Base-by-base conservation (phyloP, 1,140 invertebrate species). In the Ephestia elutella region DNA sequence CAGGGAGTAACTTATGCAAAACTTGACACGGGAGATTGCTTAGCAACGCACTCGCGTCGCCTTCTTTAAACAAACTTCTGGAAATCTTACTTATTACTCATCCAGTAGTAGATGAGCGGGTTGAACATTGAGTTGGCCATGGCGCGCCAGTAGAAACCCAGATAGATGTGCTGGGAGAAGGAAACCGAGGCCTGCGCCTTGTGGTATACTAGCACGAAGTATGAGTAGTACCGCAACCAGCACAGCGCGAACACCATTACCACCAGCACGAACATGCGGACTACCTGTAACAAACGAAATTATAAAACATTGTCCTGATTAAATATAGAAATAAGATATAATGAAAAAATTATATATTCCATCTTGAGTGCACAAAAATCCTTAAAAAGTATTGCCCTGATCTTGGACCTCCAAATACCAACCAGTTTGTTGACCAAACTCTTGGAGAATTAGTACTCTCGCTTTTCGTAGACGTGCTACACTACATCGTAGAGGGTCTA, bases 111-210 rank as follows among this genome's bases (percentile, higher is more conserved):
- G 30, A 97, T 95, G 48, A 97, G 91, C 2, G 96, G 95, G 87
- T 97, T 97, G 59, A 96, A 94, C 93, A 96, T 96, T 0, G 95
- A 94, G 71, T 96, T 96, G 5, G 94, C 94, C 96, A 97, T 97
- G 8, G 96, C 96, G 13, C 97, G 90, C 94, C 95, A 97, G 75
- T 97, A 97, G 81, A 97, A 96, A 4, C 90, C 90, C 4, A 97
- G 81, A 77, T 93, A 95, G 49, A 96, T 90, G 68, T 96, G 94
- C 71, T 95, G 94, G 1, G 95, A 92, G 73, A 94, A 93, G 19
- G 90, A 90, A 11, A 89, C 92, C 53, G 92, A 91, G 1, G 93
- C 90, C 8, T 96, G 85, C 1, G 91, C 89, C 57, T 91, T 91
- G 77, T 96, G 93, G 77, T 95, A 95, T 0, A 92, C 90, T 85